Conservation (phyloP, 2,888 invertebrate species). For the Microctonus hyperodae region DNA sequence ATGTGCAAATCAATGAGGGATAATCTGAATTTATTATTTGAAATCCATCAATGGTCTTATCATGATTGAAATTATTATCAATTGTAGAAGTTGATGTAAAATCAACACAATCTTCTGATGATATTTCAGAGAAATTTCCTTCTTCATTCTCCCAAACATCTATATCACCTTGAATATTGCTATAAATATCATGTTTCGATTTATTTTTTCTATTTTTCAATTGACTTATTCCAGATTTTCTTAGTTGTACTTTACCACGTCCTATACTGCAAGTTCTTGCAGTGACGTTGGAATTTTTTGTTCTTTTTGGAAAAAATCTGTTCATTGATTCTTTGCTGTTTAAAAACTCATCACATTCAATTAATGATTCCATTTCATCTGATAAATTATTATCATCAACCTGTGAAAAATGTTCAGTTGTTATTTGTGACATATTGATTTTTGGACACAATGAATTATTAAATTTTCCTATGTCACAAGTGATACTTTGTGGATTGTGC, state of each 20-base stretch:
- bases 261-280: constrained; percentile 49
- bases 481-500: background rate
- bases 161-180: constrained; percentile 44
- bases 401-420: too few species aligned
- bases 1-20: constrained; percentile 30
- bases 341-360: background rate
- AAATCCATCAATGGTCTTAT: background rate
- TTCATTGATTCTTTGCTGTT: constrained; percentile 23
- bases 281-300: constrained; percentile 40
- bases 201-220: constrained; percentile 50
- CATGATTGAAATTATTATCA: background rate
- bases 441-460: background rate
- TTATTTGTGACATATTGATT: too few species aligned
- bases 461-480: background rate
- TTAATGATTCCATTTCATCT: background rate
- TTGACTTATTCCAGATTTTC: constrained; percentile 54
- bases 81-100: background rate
- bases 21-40: constrained; percentile 1
- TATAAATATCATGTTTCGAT: constrained; percentile 43
- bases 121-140: background rate
- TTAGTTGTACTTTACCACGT: constrained; percentile 49
- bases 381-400: background rate
- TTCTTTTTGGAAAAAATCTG: constrained; percentile 33
- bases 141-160: constrained; percentile 37
- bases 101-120: background rate